Percentiles rank a stretch among this genome's conserved stretches.
Evolutionary conservation across 2,797 vertebrate genomes (phyloP).

Genomic region (Euphonia xanthogaster): DNA sequence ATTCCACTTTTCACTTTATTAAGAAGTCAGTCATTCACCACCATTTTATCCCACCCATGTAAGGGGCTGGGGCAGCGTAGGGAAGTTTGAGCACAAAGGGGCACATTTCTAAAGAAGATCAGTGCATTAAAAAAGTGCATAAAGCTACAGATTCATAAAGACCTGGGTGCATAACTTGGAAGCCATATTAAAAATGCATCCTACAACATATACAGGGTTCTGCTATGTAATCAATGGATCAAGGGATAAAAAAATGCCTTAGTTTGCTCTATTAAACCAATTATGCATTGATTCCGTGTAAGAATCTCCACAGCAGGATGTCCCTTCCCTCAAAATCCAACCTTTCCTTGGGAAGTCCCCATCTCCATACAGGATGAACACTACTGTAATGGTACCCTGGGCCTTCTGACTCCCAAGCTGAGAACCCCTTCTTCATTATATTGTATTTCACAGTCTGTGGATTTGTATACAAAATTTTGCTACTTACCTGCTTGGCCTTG

Average conservation of each 20-base stretch:
- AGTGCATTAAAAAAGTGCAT: neutral
- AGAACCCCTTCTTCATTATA: neutral
- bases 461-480: neutral
- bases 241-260: neutral
- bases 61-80: neutral
- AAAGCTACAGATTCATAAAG: neutral
- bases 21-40: neutral
- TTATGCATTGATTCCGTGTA: neutral
- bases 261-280: neutral
- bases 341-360: neutral
- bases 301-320: neutral
- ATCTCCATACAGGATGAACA: neutral
- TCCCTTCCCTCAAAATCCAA: neutral
- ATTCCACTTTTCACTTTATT: neutral
- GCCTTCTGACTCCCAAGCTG: neutral
- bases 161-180: neutral
- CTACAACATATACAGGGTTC: neutral
- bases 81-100: neutral
- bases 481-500: constrained; percentile 90
- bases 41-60: neutral
- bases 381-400: neutral
- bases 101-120: neutral
- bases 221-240: neutral
- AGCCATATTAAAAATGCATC: neutral
- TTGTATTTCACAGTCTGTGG: neutral